Conservation (phyloP, 2,888 invertebrate genomes). For the Pyrgus malvae region DNA sequence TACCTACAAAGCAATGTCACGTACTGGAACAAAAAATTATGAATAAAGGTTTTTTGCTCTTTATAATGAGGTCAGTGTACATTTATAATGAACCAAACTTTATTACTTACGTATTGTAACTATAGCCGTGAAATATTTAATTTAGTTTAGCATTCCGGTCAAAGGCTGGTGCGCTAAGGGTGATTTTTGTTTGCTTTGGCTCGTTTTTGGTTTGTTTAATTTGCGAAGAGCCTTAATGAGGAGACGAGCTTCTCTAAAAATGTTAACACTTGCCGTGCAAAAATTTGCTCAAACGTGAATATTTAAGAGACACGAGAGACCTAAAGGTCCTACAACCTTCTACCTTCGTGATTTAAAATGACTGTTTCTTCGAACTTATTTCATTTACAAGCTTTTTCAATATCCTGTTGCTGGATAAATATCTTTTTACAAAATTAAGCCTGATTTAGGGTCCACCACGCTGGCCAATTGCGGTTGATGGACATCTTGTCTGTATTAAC, state of each 20-base stretch:
- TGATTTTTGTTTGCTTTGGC: conserved; percentile 11
- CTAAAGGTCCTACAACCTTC: no score
- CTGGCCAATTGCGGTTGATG: no score
- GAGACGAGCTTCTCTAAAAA: conserved; percentile 5
- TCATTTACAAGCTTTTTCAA: no score
- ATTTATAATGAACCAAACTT: conserved; percentile 3
- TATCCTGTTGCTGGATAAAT: no score
- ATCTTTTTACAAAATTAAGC: no score
- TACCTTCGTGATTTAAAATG: no score
- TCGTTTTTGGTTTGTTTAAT: conserved; percentile 19
- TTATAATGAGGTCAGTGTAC: background rate
- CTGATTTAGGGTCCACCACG: no score
- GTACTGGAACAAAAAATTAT: no score
- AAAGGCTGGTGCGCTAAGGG: conserved; percentile 4
- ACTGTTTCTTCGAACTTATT: no score
- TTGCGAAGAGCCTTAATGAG: conserved; percentile 8
- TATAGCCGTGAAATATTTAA: conserved; percentile 5
- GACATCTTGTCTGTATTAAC: no score
- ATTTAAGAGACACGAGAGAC: background rate
- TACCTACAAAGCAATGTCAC: no score
- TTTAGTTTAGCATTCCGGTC: conserved; percentile 7
- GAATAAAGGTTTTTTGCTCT: no score
- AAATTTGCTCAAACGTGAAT: background rate
- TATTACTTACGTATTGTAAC: conserved; percentile 2
- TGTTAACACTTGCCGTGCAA: background rate